phyloP scores from a whole-genome alignment of 1,140 invertebrate genomes.

The Tribolium madens region DNA sequence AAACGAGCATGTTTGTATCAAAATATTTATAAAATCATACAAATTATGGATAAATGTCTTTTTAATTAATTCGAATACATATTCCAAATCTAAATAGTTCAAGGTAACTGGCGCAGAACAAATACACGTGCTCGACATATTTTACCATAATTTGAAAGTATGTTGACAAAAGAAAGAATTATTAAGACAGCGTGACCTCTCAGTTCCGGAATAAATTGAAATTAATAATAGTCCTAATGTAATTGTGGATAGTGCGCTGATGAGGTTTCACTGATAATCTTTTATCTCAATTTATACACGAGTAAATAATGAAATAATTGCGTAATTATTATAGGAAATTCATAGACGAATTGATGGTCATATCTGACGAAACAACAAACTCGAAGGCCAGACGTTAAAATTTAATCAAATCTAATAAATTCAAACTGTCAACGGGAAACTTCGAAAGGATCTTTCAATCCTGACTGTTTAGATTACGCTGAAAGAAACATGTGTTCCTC shows the following conservation, averaged over 20 bases:
- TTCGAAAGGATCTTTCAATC: not conserved
- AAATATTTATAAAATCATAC: not conserved
- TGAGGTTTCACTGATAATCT: not conserved
- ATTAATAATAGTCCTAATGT: not conserved
- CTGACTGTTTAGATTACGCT: not conserved
- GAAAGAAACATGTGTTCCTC: not conserved
- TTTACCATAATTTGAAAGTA: conserved; percentile 21
- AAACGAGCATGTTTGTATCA: not conserved
- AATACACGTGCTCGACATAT: conserved; percentile 25
- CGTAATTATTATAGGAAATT: not conserved
- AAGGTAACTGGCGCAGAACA: conserved; percentile 22
- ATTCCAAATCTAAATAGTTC: conserved; percentile 25
- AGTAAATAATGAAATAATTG: not conserved
- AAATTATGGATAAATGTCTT: not conserved
- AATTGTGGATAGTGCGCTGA: not conserved
- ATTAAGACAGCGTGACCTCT: conserved; percentile 28
- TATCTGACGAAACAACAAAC: not conserved
- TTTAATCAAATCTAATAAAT: not conserved
- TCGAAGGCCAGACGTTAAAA: not conserved
- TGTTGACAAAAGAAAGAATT: conserved; percentile 39
- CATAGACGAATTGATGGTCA: not conserved
- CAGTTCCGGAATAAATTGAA: conserved; percentile 10
- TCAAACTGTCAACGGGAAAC: not conserved
- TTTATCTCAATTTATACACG: not conserved
- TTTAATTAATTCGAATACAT: conserved; percentile 23